Conservation (phyloP, 2,888 invertebrate species). For the Empis livida region DNA sequence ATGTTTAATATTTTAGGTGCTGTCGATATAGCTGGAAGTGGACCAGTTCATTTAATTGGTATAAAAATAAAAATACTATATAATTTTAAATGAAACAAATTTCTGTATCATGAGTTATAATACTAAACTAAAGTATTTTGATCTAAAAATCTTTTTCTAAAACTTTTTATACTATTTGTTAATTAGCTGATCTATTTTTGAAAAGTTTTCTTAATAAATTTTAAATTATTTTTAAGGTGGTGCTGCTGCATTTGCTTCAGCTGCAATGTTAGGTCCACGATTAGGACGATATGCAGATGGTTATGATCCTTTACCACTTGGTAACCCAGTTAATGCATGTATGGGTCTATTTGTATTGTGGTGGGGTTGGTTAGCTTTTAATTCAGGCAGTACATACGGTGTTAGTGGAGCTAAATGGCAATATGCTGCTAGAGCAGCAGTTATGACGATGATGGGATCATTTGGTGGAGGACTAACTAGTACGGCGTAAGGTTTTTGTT, state of each 20-base stretch:
- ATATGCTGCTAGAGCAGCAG: constrained; percentile 78
- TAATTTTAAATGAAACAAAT: no score
- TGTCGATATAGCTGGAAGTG: constrained; percentile 87
- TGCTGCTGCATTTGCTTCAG: constrained; percentile 70
- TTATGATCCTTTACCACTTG: constrained; percentile 60
- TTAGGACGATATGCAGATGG: constrained; percentile 73
- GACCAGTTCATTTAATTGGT: constrained; percentile 82
- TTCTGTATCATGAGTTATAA: no score
- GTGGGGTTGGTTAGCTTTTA: constrained; percentile 97
- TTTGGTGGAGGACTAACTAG: constrained; percentile 70
- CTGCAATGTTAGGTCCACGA: constrained; percentile 79
- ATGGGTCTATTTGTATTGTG: constrained; percentile 86
- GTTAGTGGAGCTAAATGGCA: constrained; percentile 75
- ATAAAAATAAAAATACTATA: not conserved
- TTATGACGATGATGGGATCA: constrained; percentile 81
- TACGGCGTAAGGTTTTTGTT: constrained; percentile 31
- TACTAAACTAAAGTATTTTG: no score
- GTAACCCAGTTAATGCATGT: constrained; percentile 80
- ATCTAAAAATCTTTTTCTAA: no score
- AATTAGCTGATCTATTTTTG: no score
- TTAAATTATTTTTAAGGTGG: constrained; percentile 39
- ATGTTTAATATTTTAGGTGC: no score
- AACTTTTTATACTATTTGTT: no score
- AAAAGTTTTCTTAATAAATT: not conserved
- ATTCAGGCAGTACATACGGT: constrained; percentile 81